Conservation (phyloP, 2,888 invertebrate genomes). For the Cosmia trapezina region DNA sequence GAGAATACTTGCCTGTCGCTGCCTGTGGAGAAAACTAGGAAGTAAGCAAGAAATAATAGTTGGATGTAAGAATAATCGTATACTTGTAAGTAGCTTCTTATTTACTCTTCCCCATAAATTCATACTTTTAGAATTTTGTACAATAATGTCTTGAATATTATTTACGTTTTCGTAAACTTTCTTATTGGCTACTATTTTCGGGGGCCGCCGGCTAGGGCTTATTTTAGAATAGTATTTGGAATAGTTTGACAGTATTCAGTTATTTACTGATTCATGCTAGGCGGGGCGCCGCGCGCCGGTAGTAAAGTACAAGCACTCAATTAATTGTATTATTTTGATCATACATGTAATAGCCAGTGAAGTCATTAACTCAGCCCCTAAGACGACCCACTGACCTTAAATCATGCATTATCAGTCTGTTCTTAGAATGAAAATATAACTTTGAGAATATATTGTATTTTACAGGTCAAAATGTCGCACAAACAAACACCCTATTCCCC, state of each 20-base stretch:
- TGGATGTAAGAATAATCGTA: conserved; percentile 13
- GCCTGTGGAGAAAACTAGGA: conserved; percentile 3
- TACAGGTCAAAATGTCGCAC: conserved; percentile 84
- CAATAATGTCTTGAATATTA: neutral
- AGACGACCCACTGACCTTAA: too few species aligned
- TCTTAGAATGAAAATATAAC: neutral
- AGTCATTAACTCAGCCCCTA: too few species aligned
- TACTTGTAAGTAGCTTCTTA: conserved; percentile 17
- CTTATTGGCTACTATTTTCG: conserved; percentile 48
- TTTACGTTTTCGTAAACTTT: conserved; percentile 22
- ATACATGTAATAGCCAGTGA: conserved; percentile 1
- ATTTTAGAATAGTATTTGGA: conserved; percentile 36
- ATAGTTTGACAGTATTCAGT: conserved; percentile 15
- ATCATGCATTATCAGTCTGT: neutral
- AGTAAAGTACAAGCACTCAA: conserved; percentile 1
- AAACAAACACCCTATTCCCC: conserved; percentile 85
- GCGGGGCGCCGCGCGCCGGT: conserved; percentile 41
- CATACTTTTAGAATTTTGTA: neutral
- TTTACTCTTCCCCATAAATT: neutral
- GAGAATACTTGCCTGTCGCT: too few species aligned
- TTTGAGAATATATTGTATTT: conserved; percentile 30
- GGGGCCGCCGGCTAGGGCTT: conserved; percentile 23
- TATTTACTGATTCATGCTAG: conserved; percentile 14
- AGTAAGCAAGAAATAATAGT: neutral
- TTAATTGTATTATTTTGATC: neutral